Base-by-base conservation (phyloP, 2,888 invertebrate genomes). In the Trichacis sp. region DNA sequence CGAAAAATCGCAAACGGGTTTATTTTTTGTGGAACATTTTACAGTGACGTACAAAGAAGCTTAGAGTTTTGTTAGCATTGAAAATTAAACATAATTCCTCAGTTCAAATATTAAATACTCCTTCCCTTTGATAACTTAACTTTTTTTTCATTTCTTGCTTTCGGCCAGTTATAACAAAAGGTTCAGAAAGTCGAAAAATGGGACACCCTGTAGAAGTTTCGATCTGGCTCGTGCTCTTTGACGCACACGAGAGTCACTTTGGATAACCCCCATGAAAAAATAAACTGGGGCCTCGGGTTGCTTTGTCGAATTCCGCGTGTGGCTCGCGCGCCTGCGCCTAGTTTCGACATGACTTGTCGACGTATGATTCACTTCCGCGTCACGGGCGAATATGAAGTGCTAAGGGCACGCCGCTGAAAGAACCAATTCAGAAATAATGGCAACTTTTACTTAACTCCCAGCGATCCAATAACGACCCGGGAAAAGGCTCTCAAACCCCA, bases 221-320 rank as follows among this genome's bases (percentile, higher is more conserved):
- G 53, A 17, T 46, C 60, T 38, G 46, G 63, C 63, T 59, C 56
- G 63, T 59, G 53, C 60, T 60, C 50, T 59, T 46, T 60, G 56
- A 59, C 47, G 59, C 63, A 57, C 60, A 54, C 56, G 60, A 67
- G n/a, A n/a, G 67, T 67, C 63, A 67, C 67, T 67, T 63, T 60
- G 60, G 55, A 60, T 60, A 59, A 63, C 59, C 67, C 67, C 29
- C 53, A 29, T 60, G 60, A 67, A 64, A 64, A 68, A 68, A 68
- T 68, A 68, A 68, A 62, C 68, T 52, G 43, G 56, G 68, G 64
- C 56, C n/a, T n/a, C 64, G 58, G 24, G 24, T 55, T 36, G 61
- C 56, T 59, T 43, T 59, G 64, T 58, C 61, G 43, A 64, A 55
- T 52, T 49, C 55, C 6, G 54, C 36, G 48, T 20, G 47, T 54